phyloP scores from a whole-genome alignment of 1,140 invertebrate genomes.

The Ips nitidus region DNA sequence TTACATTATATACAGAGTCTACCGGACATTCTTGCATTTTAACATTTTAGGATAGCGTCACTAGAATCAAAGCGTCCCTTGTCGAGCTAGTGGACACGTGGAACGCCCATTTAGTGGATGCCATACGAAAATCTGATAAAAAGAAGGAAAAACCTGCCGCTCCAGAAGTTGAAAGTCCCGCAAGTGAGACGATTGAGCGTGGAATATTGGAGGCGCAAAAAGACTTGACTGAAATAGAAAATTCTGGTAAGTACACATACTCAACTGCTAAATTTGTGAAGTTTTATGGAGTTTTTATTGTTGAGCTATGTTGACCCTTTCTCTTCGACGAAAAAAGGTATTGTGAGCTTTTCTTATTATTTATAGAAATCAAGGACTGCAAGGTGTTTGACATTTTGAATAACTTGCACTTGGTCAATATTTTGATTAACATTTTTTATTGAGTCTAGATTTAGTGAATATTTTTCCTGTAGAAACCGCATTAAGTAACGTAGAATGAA shows the following conservation, averaged over 20 bases:
- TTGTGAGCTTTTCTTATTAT: slow-evolving; percentile 11
- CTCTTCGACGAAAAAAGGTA: not conserved
- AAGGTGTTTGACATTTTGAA: no score
- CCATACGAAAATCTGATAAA: slow-evolving; percentile 42
- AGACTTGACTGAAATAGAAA: slow-evolving; percentile 17
- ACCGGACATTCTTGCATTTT: no score
- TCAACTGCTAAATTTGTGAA: no score
- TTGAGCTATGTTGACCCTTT: no score
- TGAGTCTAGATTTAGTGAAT: no score
- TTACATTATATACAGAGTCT: no score
- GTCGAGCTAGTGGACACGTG: slow-evolving; percentile 66
- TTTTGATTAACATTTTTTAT: no score
- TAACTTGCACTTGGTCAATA: no score
- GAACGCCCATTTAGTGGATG: slow-evolving; percentile 61
- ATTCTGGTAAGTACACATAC: not conserved
- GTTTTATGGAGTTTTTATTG: no score
- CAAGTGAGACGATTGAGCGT: slow-evolving; percentile 16
- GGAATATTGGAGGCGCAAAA: not conserved
- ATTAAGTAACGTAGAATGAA: no score
- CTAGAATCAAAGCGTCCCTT: slow-evolving; percentile 62
- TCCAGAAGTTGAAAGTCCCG: slow-evolving; percentile 39
- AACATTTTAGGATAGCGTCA: slow-evolving; percentile 57
- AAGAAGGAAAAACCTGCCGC: slow-evolving; percentile 45
- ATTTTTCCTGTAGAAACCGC: no score
- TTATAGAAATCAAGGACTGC: no score